Evolutionary conservation across 2,113 vertebrate genomes (phyloP).

Genomic region (Cynopterus brachyotis): DNA sequence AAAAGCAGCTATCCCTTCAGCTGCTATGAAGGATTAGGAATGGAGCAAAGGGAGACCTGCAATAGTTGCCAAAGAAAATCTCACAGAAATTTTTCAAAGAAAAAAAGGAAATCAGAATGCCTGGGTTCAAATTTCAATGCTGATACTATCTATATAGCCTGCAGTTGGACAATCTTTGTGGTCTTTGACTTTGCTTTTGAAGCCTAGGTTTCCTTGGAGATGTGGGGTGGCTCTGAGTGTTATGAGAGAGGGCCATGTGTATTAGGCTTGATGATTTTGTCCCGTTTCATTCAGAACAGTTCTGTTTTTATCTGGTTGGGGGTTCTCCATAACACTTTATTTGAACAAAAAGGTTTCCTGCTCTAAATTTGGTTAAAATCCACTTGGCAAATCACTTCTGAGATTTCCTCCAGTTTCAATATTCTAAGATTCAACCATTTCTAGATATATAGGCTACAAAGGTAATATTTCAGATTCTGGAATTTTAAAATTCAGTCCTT

Average conservation of each 20-base stretch:
- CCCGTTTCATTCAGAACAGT: not conserved
- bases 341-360: not conserved
- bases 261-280: not conserved
- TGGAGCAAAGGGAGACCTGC: not conserved
- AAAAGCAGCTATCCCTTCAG: not conserved
- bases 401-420: not conserved
- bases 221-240: not conserved
- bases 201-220: not conserved
- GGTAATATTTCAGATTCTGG: not conserved
- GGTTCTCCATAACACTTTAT: not conserved
- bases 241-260: not conserved
- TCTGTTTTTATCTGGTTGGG: not conserved
- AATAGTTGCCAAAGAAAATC: not conserved
- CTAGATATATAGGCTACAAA: not conserved
- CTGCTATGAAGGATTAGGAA: not conserved
- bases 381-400: not conserved
- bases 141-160: not conserved
- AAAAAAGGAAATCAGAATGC: not conserved
- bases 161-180: not conserved
- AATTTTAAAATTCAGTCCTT: constrained; percentile 18
- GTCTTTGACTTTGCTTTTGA: not conserved
- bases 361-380: not conserved
- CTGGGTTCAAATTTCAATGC: not conserved
- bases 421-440: constrained; percentile 15
- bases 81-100: not conserved